Conservation (phyloP, 2,797 vertebrate genomes). For the Aldrovandia affinis region DNA sequence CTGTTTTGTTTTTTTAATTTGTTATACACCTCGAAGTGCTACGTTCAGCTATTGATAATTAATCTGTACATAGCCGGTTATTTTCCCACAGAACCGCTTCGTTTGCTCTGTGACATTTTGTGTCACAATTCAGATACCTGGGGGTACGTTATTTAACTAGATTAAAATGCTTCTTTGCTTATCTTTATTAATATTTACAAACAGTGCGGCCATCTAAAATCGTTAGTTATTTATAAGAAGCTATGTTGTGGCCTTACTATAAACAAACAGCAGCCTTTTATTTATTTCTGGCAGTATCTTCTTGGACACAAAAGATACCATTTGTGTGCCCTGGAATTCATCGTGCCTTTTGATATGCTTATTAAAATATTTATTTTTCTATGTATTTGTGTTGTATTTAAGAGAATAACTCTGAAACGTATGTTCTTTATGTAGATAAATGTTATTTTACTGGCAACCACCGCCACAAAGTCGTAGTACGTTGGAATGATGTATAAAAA, state of each 20-base stretch:
- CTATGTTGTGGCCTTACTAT: conserved; percentile 17
- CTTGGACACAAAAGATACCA: conserved; percentile 1
- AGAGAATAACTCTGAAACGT: not conserved
- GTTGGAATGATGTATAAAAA: conserved; percentile 42
- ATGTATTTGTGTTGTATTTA: not conserved
- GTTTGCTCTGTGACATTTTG: not conserved
- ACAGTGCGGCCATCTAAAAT: conserved; percentile 23
- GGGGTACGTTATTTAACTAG: not conserved
- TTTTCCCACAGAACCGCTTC: not conserved
- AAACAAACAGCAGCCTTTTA: conserved; percentile 10
- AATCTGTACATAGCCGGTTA: not conserved
- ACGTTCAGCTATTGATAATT: not conserved
- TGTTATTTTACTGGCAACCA: not conserved
- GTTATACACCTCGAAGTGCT: not conserved
- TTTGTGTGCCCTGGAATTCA: not conserved
- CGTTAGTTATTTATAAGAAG: conserved; percentile 6
- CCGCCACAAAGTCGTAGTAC: conserved; percentile 56
- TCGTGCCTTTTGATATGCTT: conserved; percentile 1
- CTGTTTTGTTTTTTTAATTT: not conserved
- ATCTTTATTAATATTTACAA: conserved; percentile 15
- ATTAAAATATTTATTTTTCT: not conserved
- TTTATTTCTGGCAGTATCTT: conserved; percentile 29
- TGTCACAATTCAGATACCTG: not conserved
- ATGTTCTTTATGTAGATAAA: not conserved
- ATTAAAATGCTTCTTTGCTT: not conserved